Percentiles rank a stretch among this genome's conserved stretches.
phyloP scores from a whole-genome alignment of 1,140 invertebrate species.

The Trachymyrmex cornetzi region DNA sequence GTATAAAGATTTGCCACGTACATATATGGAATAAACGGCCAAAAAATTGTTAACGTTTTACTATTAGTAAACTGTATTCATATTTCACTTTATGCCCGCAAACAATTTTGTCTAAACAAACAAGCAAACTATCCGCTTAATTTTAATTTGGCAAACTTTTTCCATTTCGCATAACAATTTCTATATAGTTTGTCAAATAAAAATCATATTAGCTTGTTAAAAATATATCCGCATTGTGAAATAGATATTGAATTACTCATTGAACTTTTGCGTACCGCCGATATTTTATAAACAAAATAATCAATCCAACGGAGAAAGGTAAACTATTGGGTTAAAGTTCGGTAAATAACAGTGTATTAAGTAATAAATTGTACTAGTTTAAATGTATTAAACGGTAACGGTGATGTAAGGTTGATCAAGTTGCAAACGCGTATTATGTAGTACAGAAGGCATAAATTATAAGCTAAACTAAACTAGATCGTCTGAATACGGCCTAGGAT shows the following conservation, averaged over 20 bases:
- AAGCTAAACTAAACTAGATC: conserved; percentile 60
- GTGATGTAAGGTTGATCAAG: conserved; percentile 61
- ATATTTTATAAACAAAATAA: conserved; percentile 25
- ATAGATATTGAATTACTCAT: neutral
- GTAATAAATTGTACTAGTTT: neutral
- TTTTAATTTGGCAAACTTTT: neutral
- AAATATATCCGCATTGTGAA: neutral
- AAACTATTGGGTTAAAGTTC: conserved; percentile 11
- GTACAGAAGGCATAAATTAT: conserved; percentile 64
- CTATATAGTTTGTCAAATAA: neutral
- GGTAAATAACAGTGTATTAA: neutral
- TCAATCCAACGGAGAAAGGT: conserved; percentile 5
- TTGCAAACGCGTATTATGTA: conserved; percentile 59
- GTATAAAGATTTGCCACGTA: neutral
- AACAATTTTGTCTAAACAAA: conserved; percentile 29
- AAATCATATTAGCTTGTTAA: neutral
- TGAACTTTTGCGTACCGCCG: neutral
- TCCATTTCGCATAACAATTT: neutral
- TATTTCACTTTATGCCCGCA: neutral
- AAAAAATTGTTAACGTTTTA: conserved; percentile 17
- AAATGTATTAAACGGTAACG: conserved; percentile 15
- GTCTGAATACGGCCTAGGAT: conserved; percentile 43
- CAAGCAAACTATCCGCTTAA: conserved; percentile 29
- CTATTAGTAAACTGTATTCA: neutral
- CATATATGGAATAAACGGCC: neutral